A percentile compares a stretch with the other conserved stretches of the same genome.
Evolutionary conservation across 1,140 invertebrate species (phyloP).

Genomic region (Cydia amplana): DNA sequence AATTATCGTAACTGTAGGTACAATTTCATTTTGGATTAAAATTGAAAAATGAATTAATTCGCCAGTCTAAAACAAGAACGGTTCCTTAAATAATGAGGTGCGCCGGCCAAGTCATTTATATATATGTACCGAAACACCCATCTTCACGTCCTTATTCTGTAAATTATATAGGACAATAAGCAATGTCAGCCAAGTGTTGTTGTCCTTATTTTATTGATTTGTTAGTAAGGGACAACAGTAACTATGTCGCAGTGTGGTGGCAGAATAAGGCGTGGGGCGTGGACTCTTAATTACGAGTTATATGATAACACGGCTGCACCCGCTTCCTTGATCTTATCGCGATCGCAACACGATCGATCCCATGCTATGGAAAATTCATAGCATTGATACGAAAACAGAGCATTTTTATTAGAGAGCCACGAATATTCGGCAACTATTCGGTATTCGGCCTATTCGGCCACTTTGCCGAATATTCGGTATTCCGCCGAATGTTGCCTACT

Average conservation of each 20-base stretch:
- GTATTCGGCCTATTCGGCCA: too few relatives aligned
- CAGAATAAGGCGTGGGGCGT: slow-evolving; percentile 28
- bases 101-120: slow-evolving; percentile 48
- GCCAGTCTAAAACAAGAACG: slow-evolving; percentile 52
- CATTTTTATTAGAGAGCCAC: too few relatives aligned
- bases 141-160: slow-evolving; percentile 7
- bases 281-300: slow-evolving; percentile 32
- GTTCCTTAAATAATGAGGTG: slow-evolving; percentile 65
- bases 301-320: slow-evolving; percentile 27
- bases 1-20: neutral
- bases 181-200: neutral
- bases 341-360: slow-evolving; percentile 24
- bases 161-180: neutral
- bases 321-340: slow-evolving; percentile 29
- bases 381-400: neutral
- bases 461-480: too few relatives aligned
- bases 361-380: slow-evolving; percentile 11
- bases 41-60: slow-evolving; percentile 28
- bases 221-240: slow-evolving; percentile 9
- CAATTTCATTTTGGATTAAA: neutral
- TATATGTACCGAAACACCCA: slow-evolving; percentile 29
- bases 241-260: neutral
- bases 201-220: slow-evolving; percentile 1
- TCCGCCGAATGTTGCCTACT: too few relatives aligned
- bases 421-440: too few relatives aligned